A percentile compares a stretch with the other conserved stretches of the same genome.
phyloP scores from a whole-genome alignment of 1,140 invertebrate species.

The Drosophila simulans region DNA sequence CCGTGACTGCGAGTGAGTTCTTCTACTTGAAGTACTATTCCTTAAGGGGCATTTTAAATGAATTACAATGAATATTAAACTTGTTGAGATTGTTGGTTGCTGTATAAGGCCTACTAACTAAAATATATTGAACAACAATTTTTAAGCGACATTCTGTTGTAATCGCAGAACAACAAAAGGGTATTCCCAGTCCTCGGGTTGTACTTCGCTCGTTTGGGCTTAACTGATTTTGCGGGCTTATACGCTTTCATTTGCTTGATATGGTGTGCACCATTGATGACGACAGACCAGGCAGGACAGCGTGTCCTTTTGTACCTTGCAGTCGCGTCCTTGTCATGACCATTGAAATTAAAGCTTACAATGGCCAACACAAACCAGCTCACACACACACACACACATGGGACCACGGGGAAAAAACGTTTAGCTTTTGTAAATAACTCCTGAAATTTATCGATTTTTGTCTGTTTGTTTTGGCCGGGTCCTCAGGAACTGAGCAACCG shows the following conservation, averaged over 20 bases:
- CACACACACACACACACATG: conserved; percentile 3
- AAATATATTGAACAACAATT: too few species aligned
- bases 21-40: not conserved
- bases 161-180: too few species aligned
- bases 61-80: not conserved
- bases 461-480: conserved; percentile 76
- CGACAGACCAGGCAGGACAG: conserved; percentile 29
- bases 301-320: conserved; percentile 11
- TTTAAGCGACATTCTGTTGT: too few species aligned
- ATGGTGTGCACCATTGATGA: conserved; percentile 38
- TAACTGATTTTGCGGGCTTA: conserved; percentile 22
- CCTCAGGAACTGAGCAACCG: conserved; percentile 28
- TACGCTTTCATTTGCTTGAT: conserved; percentile 37
- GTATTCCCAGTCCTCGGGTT: not conserved
- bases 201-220: not conserved
- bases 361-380: conserved; percentile 5
- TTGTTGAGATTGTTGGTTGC: too few species aligned
- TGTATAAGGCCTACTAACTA: too few species aligned
- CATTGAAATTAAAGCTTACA: conserved; percentile 36
- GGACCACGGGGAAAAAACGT: conserved; percentile 18
- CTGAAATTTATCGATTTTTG: conserved; percentile 78
- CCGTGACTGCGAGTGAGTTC: conserved; percentile 10
- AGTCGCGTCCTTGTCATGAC: conserved; percentile 27
- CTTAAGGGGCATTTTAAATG: not conserved
- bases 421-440: conserved; percentile 62